Base-by-base conservation (phyloP, 1,140 invertebrate species). In the Rhynchophorus ferrugineus region DNA sequence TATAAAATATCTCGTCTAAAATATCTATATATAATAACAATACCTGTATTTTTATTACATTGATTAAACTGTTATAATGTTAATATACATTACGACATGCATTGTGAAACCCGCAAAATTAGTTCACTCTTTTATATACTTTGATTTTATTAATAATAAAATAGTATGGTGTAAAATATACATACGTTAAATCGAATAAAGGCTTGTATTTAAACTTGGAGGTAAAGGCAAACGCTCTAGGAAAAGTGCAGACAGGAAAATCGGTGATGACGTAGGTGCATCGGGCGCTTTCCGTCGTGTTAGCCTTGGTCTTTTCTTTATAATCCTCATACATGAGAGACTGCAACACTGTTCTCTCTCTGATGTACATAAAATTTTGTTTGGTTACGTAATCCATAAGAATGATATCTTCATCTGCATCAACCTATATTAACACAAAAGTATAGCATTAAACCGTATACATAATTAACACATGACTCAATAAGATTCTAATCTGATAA, bases 181-280 rank as follows among this genome's bases (percentile, higher is more conserved):
- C 81, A 78, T 73, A 87, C 85, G 81, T 71, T 17, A 73, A 74
- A 69, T 87, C 77, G 56, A 89, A 83, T 0, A 80, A 60, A 0
- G 61, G 54, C 35, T 71, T 70, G 16, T 84, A 68, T 11, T 73
- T 73, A 5, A 81, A 82, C 14, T 77, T 73, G 6, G 71, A 70
- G 0, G 76, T 77, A 68, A 81, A 89, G 0, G 78, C 84, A 61
- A 90, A 89, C 0, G 79, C 81, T 46, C 83, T 75, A 13, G 75
- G 73, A 52, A 75, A 76, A 14, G 69, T 75, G 49, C 84, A 74
- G 49, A 87, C 81, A 6, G 76, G 62, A 17, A 77, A 72, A 3
- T 78, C 78, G 24, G 83, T 83, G 13, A 85, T 75, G 0, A 87
- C 85, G 61, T 80, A 88, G 1, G 79, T 79, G 61, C 86, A 89